Conservation (phyloP, 2,888 invertebrate species). For the Gandaritis pyraliata region DNA sequence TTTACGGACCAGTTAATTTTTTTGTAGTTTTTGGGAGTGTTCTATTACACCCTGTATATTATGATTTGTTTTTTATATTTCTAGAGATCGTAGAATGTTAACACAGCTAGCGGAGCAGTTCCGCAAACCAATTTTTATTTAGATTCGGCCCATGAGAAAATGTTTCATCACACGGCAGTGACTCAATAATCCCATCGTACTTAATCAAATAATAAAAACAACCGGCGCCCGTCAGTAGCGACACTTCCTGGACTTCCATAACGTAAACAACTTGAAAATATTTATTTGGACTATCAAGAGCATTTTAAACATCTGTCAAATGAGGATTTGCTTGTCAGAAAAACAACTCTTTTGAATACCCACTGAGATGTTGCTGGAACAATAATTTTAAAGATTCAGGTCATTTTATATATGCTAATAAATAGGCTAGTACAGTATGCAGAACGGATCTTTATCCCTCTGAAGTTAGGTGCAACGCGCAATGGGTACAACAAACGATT, state of each 20-base stretch:
- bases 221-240: constrained; percentile 34
- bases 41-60: no score
- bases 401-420: constrained; percentile 9
- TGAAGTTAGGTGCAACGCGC: no score
- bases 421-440: no score
- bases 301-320: constrained; percentile 69
- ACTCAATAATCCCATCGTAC: constrained; percentile 21
- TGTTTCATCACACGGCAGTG: constrained; percentile 8
- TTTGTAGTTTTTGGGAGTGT: no score
- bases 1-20: no score
- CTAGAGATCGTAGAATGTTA: no score
- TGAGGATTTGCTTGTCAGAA: constrained; percentile 56
- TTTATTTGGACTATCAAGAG: constrained; percentile 67
- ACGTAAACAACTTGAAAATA: constrained; percentile 66
- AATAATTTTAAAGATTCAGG: constrained; percentile 11
- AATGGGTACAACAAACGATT: no score
- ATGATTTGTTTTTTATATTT: no score
- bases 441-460: no score
- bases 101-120: neutral
- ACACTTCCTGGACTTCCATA: constrained; percentile 57
- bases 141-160: neutral
- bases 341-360: constrained; percentile 33
- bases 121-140: no score
- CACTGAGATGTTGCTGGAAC: neutral
- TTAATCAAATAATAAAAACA: constrained; percentile 57